phyloP scores from a whole-genome alignment of 2,888 invertebrate genomes.

The Drosophila ezoana region DNA sequence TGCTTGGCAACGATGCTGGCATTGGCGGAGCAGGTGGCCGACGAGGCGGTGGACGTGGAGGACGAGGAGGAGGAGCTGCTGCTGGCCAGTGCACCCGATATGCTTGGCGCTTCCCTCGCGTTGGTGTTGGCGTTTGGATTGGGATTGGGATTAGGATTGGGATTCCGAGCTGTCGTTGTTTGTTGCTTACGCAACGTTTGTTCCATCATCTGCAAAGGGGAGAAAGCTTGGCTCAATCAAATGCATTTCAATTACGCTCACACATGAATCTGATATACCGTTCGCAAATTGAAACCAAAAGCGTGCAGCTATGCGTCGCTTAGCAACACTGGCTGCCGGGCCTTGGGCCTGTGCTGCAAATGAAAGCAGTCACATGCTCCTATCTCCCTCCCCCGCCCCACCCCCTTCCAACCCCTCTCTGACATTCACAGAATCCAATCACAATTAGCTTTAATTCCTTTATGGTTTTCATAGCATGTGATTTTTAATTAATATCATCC shows the following conservation, averaged over 20 bases:
- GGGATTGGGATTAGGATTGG: slow-evolving; percentile 27
- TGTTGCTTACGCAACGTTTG: slow-evolving; percentile 62
- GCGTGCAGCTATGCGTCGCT: slow-evolving; percentile 31
- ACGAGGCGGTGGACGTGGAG: slow-evolving; percentile 55
- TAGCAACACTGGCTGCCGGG: slow-evolving; percentile 11
- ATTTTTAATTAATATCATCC: slow-evolving; percentile 68
- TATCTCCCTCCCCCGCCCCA: not conserved
- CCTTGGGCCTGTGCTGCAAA: not conserved
- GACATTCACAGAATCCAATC: slow-evolving; percentile 3
- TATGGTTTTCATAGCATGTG: slow-evolving; percentile 57
- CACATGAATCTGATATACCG: slow-evolving; percentile 15
- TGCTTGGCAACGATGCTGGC: slow-evolving; percentile 68
- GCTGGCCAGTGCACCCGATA: slow-evolving; percentile 32
- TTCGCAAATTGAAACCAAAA: slow-evolving; percentile 57
- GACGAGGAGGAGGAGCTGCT: slow-evolving; percentile 50
- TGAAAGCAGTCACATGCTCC: slow-evolving; percentile 1
- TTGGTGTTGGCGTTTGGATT: slow-evolving; percentile 9
- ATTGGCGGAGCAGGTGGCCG: slow-evolving; percentile 71
- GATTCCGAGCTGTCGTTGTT: slow-evolving; percentile 37
- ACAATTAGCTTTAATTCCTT: slow-evolving; percentile 44
- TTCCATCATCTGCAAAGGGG: slow-evolving; percentile 58
- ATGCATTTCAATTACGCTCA: not conserved
- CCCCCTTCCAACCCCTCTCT: not conserved
- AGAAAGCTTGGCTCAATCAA: slow-evolving; percentile 1
- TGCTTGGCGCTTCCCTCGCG: slow-evolving; percentile 48